Percentiles rank a stretch among this genome's conserved stretches.
Conservation (phyloP, 2,113 vertebrate species). For the Circaetus gallicus region DNA sequence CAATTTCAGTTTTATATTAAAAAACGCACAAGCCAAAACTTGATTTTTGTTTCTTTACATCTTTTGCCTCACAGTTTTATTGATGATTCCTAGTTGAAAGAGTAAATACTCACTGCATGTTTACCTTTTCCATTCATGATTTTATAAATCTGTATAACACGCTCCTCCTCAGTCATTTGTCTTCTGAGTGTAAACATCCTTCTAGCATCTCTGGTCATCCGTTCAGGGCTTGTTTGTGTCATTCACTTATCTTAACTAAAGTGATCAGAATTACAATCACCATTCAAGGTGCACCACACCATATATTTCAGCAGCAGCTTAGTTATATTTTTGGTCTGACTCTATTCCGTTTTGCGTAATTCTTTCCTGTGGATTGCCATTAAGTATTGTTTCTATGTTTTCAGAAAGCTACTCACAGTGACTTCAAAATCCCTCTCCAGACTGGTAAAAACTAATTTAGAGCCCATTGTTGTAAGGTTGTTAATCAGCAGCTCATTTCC, state of each 20-base stretch:
- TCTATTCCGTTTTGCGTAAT: not conserved
- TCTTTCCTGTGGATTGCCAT: not conserved
- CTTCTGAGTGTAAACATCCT: not conserved
- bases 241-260: not conserved
- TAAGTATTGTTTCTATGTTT: not conserved
- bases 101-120: not conserved
- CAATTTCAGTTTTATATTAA: not conserved
- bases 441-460: not conserved
- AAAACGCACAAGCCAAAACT: not conserved
- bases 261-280: not conserved
- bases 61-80: not conserved
- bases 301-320: not conserved
- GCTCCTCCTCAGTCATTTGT: not conserved
- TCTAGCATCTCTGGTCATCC: not conserved
- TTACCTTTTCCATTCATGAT: not conserved
- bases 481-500: not conserved
- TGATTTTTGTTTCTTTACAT: not conserved
- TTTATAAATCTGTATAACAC: not conserved
- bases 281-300: not conserved
- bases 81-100: not conserved
- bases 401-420: not conserved
- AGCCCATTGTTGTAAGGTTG: not conserved
- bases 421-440: not conserved
- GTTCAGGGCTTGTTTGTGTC: not conserved
- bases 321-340: not conserved